These are phyloP conservation scores for Lutjanus campechanus DNA, from an alignment of 2,797 vertebrate species.

Conservation along the genomic window DNA sequence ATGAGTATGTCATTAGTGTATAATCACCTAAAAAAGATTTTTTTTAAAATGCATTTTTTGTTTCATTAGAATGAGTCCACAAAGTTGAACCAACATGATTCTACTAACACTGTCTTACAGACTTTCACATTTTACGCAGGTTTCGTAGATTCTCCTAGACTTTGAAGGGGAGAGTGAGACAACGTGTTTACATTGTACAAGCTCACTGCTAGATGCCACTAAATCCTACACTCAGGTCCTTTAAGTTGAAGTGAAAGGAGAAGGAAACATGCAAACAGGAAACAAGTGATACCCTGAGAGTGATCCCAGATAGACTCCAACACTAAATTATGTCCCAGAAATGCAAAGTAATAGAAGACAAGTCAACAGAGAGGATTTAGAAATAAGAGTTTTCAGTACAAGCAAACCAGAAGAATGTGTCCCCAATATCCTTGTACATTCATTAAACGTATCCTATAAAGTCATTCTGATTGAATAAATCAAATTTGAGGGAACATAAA, in stretches of 20 bases:
- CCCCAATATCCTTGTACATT: conserved; percentile 17
- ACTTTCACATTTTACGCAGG: too few relatives aligned
- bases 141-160: too few relatives aligned
- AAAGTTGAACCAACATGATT: too few relatives aligned
- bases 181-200: too few relatives aligned
- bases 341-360: not conserved
- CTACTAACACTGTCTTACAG: too few relatives aligned
- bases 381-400: not conserved
- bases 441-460: conserved; percentile 20
- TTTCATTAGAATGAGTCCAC: too few relatives aligned
- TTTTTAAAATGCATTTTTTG: too few relatives aligned
- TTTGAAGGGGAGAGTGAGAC: too few relatives aligned
- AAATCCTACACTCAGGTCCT: not conserved
- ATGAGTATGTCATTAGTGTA: too few relatives aligned
- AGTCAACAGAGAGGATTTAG: conserved; percentile 1
- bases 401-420: not conserved
- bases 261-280: not conserved
- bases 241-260: not conserved
- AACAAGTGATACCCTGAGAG: not conserved
- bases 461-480: conserved; percentile 18
- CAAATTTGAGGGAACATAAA: conserved; percentile 13
- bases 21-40: too few relatives aligned
- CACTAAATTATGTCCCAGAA: conserved; percentile 2
- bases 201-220: too few relatives aligned
- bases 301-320: not conserved